These are phyloP conservation scores for Bucorvus abyssinicus DNA, from an alignment of 2,797 vertebrate species.

Conservation along the genomic window DNA sequence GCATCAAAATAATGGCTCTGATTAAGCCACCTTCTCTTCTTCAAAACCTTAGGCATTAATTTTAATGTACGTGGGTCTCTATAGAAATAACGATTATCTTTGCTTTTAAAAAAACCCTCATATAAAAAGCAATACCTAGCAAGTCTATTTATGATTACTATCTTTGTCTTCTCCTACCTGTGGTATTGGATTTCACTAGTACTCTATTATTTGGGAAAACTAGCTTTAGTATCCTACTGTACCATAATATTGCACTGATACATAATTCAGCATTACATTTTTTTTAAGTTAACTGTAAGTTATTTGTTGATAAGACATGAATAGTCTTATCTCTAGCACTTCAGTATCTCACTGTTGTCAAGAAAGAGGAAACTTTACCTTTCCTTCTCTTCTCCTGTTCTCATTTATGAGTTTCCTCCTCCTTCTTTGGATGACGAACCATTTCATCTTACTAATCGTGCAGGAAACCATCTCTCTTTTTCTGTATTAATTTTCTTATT, in stretches of 20 bases:
- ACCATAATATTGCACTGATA: background rate
- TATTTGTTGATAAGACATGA: background rate
- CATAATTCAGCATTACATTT: background rate
- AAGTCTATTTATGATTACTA: background rate
- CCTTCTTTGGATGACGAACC: background rate
- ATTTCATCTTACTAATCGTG: background rate
- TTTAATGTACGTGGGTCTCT: background rate
- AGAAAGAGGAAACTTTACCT: background rate
- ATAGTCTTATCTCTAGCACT: background rate
- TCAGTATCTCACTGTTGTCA: background rate
- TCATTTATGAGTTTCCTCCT: background rate
- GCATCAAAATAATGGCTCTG: background rate
- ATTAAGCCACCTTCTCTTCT: background rate
- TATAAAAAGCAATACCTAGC: background rate
- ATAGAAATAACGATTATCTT: background rate
- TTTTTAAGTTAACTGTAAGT: background rate
- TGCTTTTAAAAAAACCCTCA: background rate
- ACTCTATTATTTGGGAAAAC: background rate
- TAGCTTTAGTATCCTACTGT: background rate
- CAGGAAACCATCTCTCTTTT: background rate
- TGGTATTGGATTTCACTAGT: background rate
- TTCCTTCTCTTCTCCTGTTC: background rate
- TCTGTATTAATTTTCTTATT: background rate
- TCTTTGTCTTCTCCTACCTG: background rate
- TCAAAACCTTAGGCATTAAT: background rate